Conservation (phyloP, 2,797 vertebrate genomes). For the Chromobotia macracanthus region DNA sequence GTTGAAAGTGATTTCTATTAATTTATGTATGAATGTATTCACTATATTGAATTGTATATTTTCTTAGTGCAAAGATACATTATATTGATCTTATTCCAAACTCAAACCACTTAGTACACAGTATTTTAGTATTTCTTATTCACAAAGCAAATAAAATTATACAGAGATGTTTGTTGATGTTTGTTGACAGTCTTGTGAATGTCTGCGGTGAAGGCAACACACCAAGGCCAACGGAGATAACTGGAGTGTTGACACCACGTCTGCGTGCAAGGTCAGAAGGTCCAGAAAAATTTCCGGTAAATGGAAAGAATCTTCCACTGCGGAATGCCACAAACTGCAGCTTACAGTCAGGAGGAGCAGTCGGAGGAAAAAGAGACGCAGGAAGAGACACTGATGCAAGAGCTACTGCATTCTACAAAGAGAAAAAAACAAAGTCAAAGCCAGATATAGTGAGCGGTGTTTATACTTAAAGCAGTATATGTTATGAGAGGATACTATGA, state of each 20-base stretch:
- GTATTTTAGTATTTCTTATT: background rate
- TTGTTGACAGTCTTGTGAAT: constrained; percentile 2
- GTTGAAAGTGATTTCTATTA: background rate
- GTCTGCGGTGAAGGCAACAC: constrained; percentile 62
- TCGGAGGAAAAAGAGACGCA: constrained; percentile 83
- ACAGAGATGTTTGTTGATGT: background rate
- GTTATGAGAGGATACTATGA: too few relatives aligned
- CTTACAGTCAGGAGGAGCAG: constrained; percentile 82
- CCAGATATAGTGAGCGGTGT: too few relatives aligned
- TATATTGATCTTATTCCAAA: background rate
- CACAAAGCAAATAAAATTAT: background rate
- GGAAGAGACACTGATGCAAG: constrained; percentile 95
- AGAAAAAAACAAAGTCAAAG: background rate
- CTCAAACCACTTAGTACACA: background rate
- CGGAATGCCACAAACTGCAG: constrained; percentile 93
- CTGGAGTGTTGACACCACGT: constrained; percentile 89
- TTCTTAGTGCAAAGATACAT: background rate
- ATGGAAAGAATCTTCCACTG: constrained; percentile 92
- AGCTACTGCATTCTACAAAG: constrained; percentile 88
- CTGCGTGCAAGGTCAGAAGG: constrained; percentile 78
- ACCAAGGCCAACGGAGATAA: constrained; percentile 92
- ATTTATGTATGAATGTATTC: constrained; percentile 14
- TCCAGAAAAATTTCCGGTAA: constrained; percentile 83
- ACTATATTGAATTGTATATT: background rate
- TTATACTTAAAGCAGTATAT: too few relatives aligned